These are phyloP conservation scores for Xiphophorus hellerii DNA, from an alignment of 2,113 vertebrate species.

Conservation along the genomic window DNA sequence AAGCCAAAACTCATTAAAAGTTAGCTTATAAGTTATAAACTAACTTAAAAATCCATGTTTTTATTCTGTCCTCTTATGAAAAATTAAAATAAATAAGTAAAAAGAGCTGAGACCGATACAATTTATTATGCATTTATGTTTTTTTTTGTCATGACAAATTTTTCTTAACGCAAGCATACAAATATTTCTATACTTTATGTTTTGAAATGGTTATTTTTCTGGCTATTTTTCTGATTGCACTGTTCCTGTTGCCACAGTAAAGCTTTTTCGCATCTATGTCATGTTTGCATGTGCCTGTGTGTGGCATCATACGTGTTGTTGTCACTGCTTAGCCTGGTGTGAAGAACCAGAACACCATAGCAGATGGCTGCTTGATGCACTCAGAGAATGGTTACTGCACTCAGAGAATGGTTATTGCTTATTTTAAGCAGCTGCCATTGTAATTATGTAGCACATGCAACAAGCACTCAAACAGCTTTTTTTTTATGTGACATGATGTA, in stretches of 20 bases:
- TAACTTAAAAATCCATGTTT: background rate
- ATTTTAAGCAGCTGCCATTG: constrained; percentile 46
- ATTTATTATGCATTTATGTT: background rate
- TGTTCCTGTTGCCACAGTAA: constrained; percentile 7
- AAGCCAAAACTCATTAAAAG: background rate
- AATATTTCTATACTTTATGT: background rate
- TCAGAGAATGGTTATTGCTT: constrained; percentile 30
- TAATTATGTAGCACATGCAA: constrained; percentile 35
- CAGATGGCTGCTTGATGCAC: constrained; percentile 52
- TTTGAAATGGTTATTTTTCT: constrained; percentile 9
- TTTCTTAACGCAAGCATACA: background rate
- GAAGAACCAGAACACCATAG: constrained; percentile 38
- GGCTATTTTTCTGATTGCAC: background rate
- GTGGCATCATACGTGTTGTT: constrained; percentile 4
- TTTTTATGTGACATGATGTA: constrained; percentile 27
- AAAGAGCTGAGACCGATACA: no score
- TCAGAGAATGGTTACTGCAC: constrained; percentile 19
- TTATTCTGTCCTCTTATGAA: background rate
- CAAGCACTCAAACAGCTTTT: constrained; percentile 39
- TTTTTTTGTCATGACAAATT: no score
- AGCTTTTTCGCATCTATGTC: constrained; percentile 3
- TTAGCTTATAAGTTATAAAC: background rate
- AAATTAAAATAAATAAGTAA: background rate
- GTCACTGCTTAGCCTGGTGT: constrained; percentile 34
- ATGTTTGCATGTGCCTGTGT: background rate